Base-by-base conservation (phyloP, 2,888 invertebrate species). In the Lasioglossum calceatum region DNA sequence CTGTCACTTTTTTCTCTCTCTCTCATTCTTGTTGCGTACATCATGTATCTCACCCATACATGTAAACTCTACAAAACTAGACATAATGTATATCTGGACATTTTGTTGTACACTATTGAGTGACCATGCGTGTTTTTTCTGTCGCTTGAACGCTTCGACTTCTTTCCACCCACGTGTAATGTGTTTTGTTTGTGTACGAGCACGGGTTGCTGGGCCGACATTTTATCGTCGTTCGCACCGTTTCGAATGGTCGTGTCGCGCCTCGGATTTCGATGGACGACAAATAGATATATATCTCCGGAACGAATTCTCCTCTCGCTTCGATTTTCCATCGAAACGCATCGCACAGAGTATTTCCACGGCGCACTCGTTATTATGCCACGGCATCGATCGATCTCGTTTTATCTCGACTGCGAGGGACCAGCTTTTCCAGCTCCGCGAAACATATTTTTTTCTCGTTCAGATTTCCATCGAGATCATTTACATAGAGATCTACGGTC, bases 121-220 rank as follows among this genome's bases (percentile, higher is more conserved):
- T 84, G 79, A 89, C 81, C 86, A 83, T 84, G 83, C 74, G 88
- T 91, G 78, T 88, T 32, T 85, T 79, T 87, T 91, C 88, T 91
- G 64, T 91, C 92, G 92, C 92, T 92, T 92, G 79, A 88, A 84
- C 88, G 91, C 92, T 92, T 92, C 84, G 83, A 90, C 81, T 83
- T 88, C 79, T 80, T 81, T 79, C 75, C 82, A 64, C 74, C 84
- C 74, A 81, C 64, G 44, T 77, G 54, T 73, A 64, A 76, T 84
- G 44, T 75, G 54, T 70, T 70, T 70, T 7, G 44, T 32, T 86
- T 79, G 54, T 79, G 42, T 75, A 44, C 8, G 7, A 58, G 23
- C 16, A 44, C 75, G 75, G 86, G 79, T 79, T 86, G 86, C 79
- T 70, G 14, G 73, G 67, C 16, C 27, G 61, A 32, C 32, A 16